Evolutionary conservation across 2,888 invertebrate genomes (phyloP).

Genomic region (Platycheirus rosarum): DNA sequence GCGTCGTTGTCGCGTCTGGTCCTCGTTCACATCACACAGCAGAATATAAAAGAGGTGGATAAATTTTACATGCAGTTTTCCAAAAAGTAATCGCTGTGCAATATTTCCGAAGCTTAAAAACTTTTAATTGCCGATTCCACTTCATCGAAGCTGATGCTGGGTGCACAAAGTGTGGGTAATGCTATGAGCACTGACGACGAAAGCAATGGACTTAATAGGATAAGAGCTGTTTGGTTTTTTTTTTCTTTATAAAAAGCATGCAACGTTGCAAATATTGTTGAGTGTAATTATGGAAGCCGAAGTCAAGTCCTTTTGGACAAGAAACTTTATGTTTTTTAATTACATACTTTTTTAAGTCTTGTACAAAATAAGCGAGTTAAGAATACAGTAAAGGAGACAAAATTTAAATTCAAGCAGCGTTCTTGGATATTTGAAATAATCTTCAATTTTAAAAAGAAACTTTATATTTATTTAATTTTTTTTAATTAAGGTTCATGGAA

Average conservation of each 20-base stretch:
- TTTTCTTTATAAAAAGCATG: not conserved
- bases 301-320: slow-evolving; percentile 31
- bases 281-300: slow-evolving; percentile 26
- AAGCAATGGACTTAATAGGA: slow-evolving; percentile 15
- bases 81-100: slow-evolving; percentile 44
- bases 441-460: no score
- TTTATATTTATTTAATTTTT: no score
- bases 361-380: not conserved
- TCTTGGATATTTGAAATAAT: no score
- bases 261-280: slow-evolving; percentile 9
- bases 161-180: slow-evolving; percentile 13
- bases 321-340: slow-evolving; percentile 4
- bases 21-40: not conserved
- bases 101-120: slow-evolving; percentile 44
- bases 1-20: no score
- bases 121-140: slow-evolving; percentile 58
- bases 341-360: not conserved
- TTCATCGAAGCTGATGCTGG: slow-evolving; percentile 40
- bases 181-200: slow-evolving; percentile 3
- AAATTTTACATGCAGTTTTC: slow-evolving; percentile 38
- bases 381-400: no score
- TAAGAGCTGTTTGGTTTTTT: slow-evolving; percentile 15
- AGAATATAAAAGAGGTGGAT: slow-evolving; percentile 17
- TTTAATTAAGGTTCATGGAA: no score
- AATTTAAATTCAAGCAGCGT: no score